Evolutionary conservation across 2,113 vertebrate genomes (phyloP).

Genomic region (Petrocephalus zakoni): DNA sequence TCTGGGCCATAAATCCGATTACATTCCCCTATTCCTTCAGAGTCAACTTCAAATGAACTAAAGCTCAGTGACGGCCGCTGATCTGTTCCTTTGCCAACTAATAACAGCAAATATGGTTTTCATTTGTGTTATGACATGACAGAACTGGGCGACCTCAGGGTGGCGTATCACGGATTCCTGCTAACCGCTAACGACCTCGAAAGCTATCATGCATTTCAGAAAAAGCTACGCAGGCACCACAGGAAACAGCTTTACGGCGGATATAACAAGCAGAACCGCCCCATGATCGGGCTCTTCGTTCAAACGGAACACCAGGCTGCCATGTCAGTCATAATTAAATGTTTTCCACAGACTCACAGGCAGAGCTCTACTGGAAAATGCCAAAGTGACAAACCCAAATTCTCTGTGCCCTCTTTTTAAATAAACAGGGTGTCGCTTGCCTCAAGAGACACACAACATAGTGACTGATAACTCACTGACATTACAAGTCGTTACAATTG

Average conservation of each 20-base stretch:
- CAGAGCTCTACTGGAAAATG: conserved; percentile 2
- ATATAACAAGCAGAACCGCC: neutral
- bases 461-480: neutral
- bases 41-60: conserved; percentile 41
- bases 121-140: neutral
- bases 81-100: neutral
- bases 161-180: neutral
- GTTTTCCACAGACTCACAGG: neutral
- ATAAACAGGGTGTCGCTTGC: neutral
- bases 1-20: neutral
- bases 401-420: neutral
- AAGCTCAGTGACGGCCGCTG: conserved; percentile 23
- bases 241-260: neutral
- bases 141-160: neutral
- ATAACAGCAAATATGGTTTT: neutral
- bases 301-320: neutral
- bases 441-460: neutral
- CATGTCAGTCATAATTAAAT: conserved; percentile 9
- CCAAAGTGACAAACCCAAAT: conserved; percentile 2
- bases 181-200: neutral
- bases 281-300: neutral
- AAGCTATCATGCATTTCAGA: conserved; percentile 5
- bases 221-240: neutral
- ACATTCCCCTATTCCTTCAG: neutral
- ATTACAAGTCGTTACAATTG: neutral